Evolutionary conservation across 2,797 vertebrate genomes (phyloP).

Genomic region (Liparis tanakae): DNA sequence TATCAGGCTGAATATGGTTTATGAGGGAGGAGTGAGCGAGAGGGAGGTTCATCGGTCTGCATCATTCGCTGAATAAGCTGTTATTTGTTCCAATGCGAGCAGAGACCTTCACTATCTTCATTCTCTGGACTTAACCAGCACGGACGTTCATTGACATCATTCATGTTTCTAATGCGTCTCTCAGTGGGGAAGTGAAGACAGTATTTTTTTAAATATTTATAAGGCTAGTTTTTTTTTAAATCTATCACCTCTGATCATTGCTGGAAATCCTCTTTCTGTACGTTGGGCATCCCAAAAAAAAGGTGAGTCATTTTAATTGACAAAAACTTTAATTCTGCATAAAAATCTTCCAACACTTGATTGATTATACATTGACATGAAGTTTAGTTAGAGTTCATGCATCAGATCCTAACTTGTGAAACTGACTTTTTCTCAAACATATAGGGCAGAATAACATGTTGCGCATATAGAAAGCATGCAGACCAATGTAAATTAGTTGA

Average conservation of each 20-base stretch:
- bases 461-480: neutral
- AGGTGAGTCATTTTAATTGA: conserved; percentile 13
- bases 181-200: neutral
- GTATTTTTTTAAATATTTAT: neutral
- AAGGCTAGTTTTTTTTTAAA: neutral
- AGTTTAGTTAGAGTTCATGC: neutral
- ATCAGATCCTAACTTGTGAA: neutral
- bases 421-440: neutral
- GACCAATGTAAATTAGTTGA: neutral
- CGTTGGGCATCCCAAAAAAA: too few relatives aligned
- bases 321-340: neutral
- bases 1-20: conserved; percentile 9
- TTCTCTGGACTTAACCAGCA: neutral
- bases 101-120: neutral
- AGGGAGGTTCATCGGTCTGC: conserved; percentile 13
- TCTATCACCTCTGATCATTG: neutral
- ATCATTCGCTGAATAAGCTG: neutral
- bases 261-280: neutral
- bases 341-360: neutral
- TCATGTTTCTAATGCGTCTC: neutral
- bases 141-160: neutral
- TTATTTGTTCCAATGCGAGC: neutral
- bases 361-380: neutral
- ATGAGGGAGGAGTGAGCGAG: conserved; percentile 7
- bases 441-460: neutral